Evolutionary conservation across 1,140 invertebrate species (phyloP).

Genomic region (Leptinotarsa texana): DNA sequence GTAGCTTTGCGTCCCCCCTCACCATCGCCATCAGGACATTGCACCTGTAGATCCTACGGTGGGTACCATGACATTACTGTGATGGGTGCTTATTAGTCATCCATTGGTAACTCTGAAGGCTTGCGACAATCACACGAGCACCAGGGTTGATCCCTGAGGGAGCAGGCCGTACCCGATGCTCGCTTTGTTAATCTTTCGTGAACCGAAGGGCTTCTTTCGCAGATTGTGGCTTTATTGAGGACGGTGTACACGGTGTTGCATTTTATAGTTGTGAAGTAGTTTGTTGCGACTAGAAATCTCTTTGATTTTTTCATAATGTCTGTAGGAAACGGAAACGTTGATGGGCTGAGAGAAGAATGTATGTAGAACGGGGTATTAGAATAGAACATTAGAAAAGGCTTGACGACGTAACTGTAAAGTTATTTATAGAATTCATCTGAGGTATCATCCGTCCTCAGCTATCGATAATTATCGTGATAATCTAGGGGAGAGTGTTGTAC

Average conservation of each 20-base stretch:
- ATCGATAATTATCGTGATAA: too few relatives aligned
- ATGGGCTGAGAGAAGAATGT: too few relatives aligned
- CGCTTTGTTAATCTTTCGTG: background rate
- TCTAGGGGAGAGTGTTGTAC: too few relatives aligned
- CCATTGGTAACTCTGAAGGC: conserved; percentile 36
- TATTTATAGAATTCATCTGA: too few relatives aligned
- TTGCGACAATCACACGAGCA: conserved; percentile 47
- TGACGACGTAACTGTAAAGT: too few relatives aligned
- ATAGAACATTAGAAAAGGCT: too few relatives aligned
- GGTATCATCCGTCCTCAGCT: too few relatives aligned
- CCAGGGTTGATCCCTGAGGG: conserved; percentile 16
- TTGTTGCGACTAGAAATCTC: too few relatives aligned
- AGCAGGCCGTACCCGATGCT: background rate
- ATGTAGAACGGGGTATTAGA: too few relatives aligned
- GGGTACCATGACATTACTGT: conserved; percentile 49
- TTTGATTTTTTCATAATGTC: too few relatives aligned
- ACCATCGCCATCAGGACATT: conserved; percentile 46
- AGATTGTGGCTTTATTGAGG: background rate
- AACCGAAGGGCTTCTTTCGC: conserved; percentile 1
- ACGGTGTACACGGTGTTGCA: background rate
- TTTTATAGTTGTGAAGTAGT: background rate
- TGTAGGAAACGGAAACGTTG: too few relatives aligned
- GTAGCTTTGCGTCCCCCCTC: conserved; percentile 46
- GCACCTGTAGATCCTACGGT: conserved; percentile 47
- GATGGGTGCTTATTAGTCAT: conserved; percentile 53